A percentile compares a stretch with the other conserved stretches of the same genome.
phyloP scores from a whole-genome alignment of 2,113 vertebrate genomes.

The Aptenodytes patagonicus region DNA sequence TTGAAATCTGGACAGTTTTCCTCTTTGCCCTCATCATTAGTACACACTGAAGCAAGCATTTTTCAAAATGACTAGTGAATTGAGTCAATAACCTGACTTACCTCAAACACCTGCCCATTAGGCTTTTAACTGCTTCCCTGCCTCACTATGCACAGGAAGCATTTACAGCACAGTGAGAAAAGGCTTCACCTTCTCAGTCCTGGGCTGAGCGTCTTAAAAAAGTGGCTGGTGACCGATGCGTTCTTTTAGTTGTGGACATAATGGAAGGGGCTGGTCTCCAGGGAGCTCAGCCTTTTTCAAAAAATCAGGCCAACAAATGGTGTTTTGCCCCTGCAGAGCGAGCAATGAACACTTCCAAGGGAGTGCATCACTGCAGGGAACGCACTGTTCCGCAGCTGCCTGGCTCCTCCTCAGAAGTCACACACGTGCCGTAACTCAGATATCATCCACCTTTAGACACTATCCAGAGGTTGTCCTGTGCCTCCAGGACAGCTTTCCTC shows the following conservation, averaged over 20 bases:
- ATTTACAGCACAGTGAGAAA: background rate
- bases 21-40: background rate
- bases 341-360: background rate
- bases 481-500: background rate
- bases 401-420: background rate
- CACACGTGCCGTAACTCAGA: background rate
- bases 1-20: background rate
- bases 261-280: background rate
- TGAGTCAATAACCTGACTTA: background rate
- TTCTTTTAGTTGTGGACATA: background rate
- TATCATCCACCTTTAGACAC: background rate
- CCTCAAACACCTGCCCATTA: background rate
- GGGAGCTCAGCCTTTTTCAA: background rate
- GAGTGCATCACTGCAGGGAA: background rate
- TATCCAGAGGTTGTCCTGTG: background rate
- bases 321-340: background rate
- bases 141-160: background rate
- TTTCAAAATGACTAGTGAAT: background rate
- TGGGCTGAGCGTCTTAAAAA: background rate
- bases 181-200: background rate
- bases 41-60: background rate
- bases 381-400: fast-evolving
- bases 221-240: background rate
- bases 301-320: background rate
- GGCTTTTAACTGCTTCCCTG: background rate